phyloP scores from a whole-genome alignment of 2,797 vertebrate genomes.

The Mormyrops attenuatus region DNA sequence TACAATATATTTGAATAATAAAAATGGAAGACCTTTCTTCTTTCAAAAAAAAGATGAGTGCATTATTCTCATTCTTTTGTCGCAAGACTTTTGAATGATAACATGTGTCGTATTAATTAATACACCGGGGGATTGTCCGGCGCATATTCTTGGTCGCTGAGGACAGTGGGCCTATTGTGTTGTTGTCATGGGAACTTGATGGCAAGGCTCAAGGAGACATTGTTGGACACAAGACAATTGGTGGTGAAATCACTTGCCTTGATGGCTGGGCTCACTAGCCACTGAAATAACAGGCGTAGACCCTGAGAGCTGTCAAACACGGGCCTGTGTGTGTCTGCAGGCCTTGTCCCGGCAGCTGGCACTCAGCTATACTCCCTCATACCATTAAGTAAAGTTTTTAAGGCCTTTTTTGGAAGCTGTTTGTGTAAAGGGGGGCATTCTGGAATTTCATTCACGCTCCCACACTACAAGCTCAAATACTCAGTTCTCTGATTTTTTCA shows the following conservation, averaged over 20 bases:
- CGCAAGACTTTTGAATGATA: background rate
- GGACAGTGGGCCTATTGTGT: constrained; percentile 42
- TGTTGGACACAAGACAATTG: constrained; percentile 58
- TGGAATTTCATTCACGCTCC: background rate
- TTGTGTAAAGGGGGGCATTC: background rate
- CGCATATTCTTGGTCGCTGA: background rate
- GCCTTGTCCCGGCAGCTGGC: background rate
- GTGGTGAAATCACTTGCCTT: constrained; percentile 44
- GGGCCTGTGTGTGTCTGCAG: background rate
- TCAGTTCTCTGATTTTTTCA: background rate
- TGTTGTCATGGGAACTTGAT: constrained; percentile 35
- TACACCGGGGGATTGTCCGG: background rate
- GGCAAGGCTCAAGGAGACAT: constrained; percentile 53
- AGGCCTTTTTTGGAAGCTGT: background rate
- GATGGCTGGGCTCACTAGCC: constrained; percentile 15
- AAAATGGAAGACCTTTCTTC: background rate
- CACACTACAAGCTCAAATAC: background rate
- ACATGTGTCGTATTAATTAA: background rate
- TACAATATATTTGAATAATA: background rate
- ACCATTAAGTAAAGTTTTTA: background rate
- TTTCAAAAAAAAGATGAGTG: background rate
- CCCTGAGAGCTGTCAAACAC: background rate
- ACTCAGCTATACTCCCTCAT: background rate
- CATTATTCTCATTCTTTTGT: background rate
- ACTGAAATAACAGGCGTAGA: constrained; percentile 31